A percentile compares a stretch with the other conserved stretches of the same genome.
These are phyloP conservation scores for Buathra laborator DNA, from an alignment of 2,888 invertebrate species.

Conservation along the genomic window DNA sequence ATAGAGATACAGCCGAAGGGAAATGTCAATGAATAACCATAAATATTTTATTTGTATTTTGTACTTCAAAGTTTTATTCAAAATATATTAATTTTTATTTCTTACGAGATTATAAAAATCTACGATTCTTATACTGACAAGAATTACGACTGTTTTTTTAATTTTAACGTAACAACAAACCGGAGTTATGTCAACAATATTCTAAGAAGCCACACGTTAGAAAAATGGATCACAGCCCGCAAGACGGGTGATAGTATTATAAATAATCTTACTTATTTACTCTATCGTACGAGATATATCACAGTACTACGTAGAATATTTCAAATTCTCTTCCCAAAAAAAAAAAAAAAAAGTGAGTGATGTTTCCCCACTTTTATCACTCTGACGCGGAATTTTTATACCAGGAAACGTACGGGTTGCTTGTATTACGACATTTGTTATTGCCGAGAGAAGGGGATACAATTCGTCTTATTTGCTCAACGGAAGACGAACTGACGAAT, in stretches of 20 bases:
- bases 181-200: neutral
- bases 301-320: conserved; percentile 11
- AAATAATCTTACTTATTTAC: conserved; percentile 4
- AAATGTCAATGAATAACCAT: too few species aligned
- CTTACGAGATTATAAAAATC: neutral
- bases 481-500: too few species aligned
- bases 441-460: neutral
- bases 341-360: neutral
- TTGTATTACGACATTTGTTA: neutral
- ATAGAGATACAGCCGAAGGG: too few species aligned
- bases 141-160: neutral
- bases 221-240: neutral
- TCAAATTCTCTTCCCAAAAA: neutral
- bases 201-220: neutral
- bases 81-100: conserved; percentile 7
- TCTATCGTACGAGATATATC: conserved; percentile 4
- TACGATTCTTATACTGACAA: neutral
- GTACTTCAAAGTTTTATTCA: neutral
- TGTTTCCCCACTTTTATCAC: conserved; percentile 1
- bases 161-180: neutral
- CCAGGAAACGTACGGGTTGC: neutral
- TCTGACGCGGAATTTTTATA: neutral
- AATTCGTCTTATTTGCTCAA: neutral
- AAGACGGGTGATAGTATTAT: neutral
- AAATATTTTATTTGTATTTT: too few species aligned